These are phyloP conservation scores for Euphonia xanthogaster DNA, from an alignment of 2,797 vertebrate genomes.

Conservation along the genomic window DNA sequence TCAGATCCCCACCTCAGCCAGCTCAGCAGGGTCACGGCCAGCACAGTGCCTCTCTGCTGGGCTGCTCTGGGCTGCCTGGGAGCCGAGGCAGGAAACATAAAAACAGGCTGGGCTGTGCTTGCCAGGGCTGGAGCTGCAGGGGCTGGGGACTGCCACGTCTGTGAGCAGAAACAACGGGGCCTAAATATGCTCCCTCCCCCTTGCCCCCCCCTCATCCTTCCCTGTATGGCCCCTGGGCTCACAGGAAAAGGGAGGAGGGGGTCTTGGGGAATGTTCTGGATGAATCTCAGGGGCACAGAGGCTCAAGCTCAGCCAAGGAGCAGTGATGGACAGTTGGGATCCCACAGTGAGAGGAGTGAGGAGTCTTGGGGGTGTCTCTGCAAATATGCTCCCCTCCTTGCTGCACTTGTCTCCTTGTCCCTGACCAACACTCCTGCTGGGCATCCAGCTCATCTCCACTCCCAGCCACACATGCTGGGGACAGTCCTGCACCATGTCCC, in stretches of 20 bases:
- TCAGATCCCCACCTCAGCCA: background rate
- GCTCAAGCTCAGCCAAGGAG: background rate
- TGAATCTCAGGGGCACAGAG: background rate
- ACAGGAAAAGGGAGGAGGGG: background rate
- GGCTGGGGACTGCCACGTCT: conserved; percentile 45
- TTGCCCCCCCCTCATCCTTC: background rate
- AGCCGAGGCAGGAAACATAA: conserved; percentile 52
- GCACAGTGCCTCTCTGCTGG: fast-evolving
- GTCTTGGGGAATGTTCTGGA: background rate
- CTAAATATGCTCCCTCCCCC: background rate
- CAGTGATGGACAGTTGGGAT: fast-evolving
- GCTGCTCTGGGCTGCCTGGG: background rate
- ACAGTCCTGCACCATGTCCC: background rate
- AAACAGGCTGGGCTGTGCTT: conserved; percentile 26
- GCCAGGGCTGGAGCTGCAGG: conserved; percentile 31
- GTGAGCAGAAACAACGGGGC: background rate
- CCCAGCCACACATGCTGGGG: fast-evolving
- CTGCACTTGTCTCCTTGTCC: background rate
- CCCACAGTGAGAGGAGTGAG: fast-evolving
- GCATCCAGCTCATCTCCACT: background rate
- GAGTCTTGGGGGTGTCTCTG: background rate
- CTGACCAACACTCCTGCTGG: fast-evolving
- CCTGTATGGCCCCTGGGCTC: background rate
- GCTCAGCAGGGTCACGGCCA: fast-evolving
- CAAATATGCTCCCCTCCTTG: background rate